Base-by-base conservation (phyloP, 2,113 vertebrate species). In the Eulacestoma nigropectus region DNA sequence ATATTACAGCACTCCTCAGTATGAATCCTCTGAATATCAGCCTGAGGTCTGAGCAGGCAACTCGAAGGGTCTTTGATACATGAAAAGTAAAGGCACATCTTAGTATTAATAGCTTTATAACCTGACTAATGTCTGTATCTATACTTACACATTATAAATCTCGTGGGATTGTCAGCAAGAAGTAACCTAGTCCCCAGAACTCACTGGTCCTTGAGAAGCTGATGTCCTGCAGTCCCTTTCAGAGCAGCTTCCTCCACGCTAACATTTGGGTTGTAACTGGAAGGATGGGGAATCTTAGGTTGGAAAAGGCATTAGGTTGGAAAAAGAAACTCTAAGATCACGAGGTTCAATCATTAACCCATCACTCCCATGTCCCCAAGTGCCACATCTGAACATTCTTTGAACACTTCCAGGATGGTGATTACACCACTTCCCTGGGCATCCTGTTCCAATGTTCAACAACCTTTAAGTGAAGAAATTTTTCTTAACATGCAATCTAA, bases 221-320 rank as follows among this genome's bases (percentile, higher is more conserved):
- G 8, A 3, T 49, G 23, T 78, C 30, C 19, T 52, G 25, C 16
- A 65, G 20, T 42, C 9, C 8, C 35, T 68, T 86, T 44, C 52
- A 44, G 47, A 90, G 52, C 35, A 53, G 16, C 46, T 74, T 74
- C 29, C 42, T 11, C 0, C 0, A 39, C 13, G 52, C 1, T 9
- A 21, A 3, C 11, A 35, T 59, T 13, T 55, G 16, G 13, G 47
- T 15, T 87, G 29, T 16, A 74, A 27, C 27, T 47, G 22, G 37
- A 79, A 89, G 19, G 55, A 50, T 4, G 3, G 8, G 47, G 27
- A 62, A 60, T 16, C 20, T 13, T 2, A 47, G 19, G 15, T 39
- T 39, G 29, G 56, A 78, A 78, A 65, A 60, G 8, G 12, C 13
- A 8, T 55, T 29, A 39, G 10, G 6, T 2, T 42, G 56, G 41